phyloP scores from a whole-genome alignment of 2,797 vertebrate species.

The Gymnopithys bicolor region DNA sequence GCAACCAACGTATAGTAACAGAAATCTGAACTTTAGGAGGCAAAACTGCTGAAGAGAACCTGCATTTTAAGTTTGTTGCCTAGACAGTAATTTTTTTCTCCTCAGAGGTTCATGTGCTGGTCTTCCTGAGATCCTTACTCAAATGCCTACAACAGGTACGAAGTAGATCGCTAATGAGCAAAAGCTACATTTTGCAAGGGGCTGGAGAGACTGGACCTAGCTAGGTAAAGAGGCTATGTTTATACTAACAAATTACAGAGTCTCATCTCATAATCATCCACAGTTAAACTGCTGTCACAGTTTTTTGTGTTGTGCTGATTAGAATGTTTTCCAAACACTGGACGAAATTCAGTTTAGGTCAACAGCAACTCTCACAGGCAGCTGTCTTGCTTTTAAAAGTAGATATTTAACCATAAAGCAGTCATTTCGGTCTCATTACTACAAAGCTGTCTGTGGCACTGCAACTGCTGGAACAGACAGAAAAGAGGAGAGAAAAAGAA shows the following conservation, averaged over 20 bases:
- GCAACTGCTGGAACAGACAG: background rate
- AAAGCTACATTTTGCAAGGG: background rate
- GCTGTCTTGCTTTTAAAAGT: background rate
- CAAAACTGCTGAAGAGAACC: background rate
- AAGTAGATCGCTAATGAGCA: background rate
- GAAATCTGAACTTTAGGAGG: background rate
- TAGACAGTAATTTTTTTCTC: background rate
- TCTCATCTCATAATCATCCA: background rate
- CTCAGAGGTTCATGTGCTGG: background rate
- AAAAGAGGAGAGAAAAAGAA: background rate
- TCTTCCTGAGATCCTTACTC: background rate
- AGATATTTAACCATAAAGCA: background rate
- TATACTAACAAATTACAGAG: background rate
- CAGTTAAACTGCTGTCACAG: background rate
- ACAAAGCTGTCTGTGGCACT: background rate
- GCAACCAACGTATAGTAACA: background rate
- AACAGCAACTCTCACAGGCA: background rate
- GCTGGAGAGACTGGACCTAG: background rate
- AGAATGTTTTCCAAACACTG: background rate
- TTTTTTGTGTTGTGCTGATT: fast-evolving
- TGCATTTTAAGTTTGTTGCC: background rate
- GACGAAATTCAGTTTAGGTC: background rate
- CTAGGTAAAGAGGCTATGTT: background rate
- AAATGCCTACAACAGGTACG: background rate
- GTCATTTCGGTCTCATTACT: background rate